Percentiles rank a stretch among this genome's conserved stretches.
Conservation (phyloP, 2,113 vertebrate genomes). For the Tursiops truncatus region DNA sequence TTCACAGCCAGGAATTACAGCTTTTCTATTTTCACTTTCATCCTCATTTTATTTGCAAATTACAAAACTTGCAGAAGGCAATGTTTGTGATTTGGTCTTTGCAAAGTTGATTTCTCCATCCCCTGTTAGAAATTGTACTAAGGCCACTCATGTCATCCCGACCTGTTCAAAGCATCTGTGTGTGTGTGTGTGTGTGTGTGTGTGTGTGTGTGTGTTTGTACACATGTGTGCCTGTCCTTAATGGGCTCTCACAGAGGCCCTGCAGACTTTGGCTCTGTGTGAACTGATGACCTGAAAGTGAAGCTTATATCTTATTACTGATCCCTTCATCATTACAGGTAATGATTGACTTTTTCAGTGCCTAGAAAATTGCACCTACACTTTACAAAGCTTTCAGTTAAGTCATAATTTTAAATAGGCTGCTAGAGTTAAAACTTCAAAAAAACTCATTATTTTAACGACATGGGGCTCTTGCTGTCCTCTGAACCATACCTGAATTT, state of each 20-base stretch:
- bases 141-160: background rate
- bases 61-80: background rate
- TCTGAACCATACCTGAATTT: slow-evolving; percentile 69
- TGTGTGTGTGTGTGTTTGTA: too few species aligned
- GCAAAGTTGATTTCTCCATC: background rate
- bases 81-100: background rate
- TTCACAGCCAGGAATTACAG: background rate
- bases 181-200: background rate
- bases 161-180: background rate
- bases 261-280: background rate
- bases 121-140: background rate
- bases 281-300: slow-evolving; percentile 13
- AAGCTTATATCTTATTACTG: background rate
- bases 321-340: slow-evolving; percentile 16
- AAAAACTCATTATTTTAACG: slow-evolving; percentile 58
- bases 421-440: slow-evolving; percentile 61
- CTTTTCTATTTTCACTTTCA: background rate
- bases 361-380: slow-evolving; percentile 51
- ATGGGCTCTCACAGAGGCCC: background rate
- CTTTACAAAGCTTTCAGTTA: slow-evolving; percentile 44
- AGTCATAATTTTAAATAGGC: slow-evolving; percentile 52
- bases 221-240: background rate
- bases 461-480: slow-evolving; percentile 33
- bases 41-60: background rate
- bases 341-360: slow-evolving; percentile 67